Percentiles rank a stretch among this genome's conserved stretches.
These are phyloP conservation scores for Myotis pilosus DNA, from an alignment of 2,797 vertebrate species.

Conservation along the genomic window DNA sequence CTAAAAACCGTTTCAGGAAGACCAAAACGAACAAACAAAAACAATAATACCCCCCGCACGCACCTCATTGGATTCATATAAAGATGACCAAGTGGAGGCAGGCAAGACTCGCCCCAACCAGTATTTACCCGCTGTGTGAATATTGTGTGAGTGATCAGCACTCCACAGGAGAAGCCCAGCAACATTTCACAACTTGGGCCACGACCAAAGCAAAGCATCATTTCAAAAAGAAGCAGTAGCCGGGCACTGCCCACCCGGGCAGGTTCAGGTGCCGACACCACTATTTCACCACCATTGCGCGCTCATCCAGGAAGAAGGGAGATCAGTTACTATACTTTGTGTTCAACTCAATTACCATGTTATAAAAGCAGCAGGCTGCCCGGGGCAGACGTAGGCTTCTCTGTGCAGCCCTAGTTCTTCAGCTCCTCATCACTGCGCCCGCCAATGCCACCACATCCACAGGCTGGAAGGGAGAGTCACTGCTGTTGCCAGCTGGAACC, in stretches of 20 bases:
- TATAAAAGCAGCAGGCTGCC: slow-evolving; percentile 77
- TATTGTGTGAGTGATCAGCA: slow-evolving; percentile 28
- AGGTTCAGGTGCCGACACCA: background rate
- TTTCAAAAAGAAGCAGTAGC: slow-evolving; percentile 74
- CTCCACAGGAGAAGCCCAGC: slow-evolving; percentile 61
- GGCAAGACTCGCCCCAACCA: slow-evolving; percentile 70
- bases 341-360: slow-evolving; percentile 65
- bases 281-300: background rate
- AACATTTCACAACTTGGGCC: slow-evolving; percentile 50
- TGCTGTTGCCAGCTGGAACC: background rate
- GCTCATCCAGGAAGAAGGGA: slow-evolving; percentile 56
- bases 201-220: slow-evolving; percentile 76
- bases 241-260: slow-evolving; percentile 73
- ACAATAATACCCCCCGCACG: background rate
- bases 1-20: slow-evolving; percentile 79
- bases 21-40: background rate
- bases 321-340: slow-evolving; percentile 46
- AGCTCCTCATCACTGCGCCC: slow-evolving; percentile 62
- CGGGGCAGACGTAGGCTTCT: slow-evolving; percentile 68
- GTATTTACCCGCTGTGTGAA: slow-evolving; percentile 56
- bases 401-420: slow-evolving; percentile 78
- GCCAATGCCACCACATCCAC: slow-evolving; percentile 69
- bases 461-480: slow-evolving; percentile 58
- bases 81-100: slow-evolving; percentile 72
- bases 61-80: slow-evolving; percentile 31